A percentile compares a stretch with the other conserved stretches of the same genome.
phyloP scores from a whole-genome alignment of 2,888 invertebrate species.

The Stomorhina lunata region DNA sequence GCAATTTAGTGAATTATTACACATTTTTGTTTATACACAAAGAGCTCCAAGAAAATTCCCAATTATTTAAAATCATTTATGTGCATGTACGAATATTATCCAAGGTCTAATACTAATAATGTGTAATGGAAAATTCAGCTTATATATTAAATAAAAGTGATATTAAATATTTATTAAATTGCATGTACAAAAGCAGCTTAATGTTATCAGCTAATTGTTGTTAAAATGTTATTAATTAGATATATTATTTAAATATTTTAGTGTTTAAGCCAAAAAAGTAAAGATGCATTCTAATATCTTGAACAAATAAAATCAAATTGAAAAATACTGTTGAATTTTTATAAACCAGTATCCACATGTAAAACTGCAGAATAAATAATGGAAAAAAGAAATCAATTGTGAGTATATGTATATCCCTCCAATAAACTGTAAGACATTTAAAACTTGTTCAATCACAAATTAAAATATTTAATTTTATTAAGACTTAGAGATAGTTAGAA shows the following conservation, averaged over 20 bases:
- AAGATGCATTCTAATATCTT: no score
- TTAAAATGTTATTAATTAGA: no score
- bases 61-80: background rate
- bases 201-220: no score
- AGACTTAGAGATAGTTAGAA: constrained; percentile 53
- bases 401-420: background rate
- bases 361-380: no score
- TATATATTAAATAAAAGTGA: no score
- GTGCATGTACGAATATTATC: background rate
- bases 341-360: no score
- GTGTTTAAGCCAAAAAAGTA: no score
- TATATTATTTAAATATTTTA: no score
- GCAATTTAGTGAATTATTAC: constrained; percentile 7
- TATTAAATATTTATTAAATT: no score
- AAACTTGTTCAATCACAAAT: background rate
- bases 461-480: constrained; percentile 38
- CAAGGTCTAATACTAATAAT: constrained; percentile 19
- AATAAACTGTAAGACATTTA: background rate
- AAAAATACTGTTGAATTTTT: no score
- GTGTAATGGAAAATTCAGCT: background rate
- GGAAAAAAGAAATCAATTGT: background rate
- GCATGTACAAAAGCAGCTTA: no score
- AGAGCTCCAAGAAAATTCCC: background rate
- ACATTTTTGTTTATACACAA: background rate
- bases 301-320: no score